phyloP scores from a whole-genome alignment of 2,797 vertebrate genomes.

The Cuculus canorus region DNA sequence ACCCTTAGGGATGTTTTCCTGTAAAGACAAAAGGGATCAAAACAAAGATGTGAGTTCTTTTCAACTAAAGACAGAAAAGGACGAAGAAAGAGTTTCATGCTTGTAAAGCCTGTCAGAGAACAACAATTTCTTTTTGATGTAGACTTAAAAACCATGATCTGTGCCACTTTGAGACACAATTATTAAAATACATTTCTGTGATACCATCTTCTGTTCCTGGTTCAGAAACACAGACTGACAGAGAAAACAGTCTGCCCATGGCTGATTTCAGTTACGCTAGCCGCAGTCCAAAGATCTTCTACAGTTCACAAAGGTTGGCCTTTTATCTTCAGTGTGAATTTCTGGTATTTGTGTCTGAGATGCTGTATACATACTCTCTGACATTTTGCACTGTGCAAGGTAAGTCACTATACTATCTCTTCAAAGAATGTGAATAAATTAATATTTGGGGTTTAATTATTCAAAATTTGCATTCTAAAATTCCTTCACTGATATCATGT shows the following conservation, averaged over 20 bases:
- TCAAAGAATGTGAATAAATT: background rate
- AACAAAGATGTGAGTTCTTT: background rate
- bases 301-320: background rate
- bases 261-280: background rate
- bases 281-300: background rate
- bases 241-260: background rate
- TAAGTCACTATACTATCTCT: background rate
- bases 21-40: background rate
- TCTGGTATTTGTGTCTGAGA: background rate
- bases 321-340: background rate
- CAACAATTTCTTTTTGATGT: background rate
- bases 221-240: background rate
- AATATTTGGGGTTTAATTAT: background rate
- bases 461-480: background rate
- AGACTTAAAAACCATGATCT: background rate
- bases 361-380: background rate
- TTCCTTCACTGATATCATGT: background rate
- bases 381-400: background rate
- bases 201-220: background rate
- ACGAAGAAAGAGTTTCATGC: background rate
- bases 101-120: background rate
- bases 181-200: background rate
- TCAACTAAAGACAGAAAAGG: background rate
- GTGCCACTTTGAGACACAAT: background rate
- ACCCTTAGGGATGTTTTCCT: background rate